phyloP scores from a whole-genome alignment of 2,797 vertebrate species.

The Danio choprae region DNA sequence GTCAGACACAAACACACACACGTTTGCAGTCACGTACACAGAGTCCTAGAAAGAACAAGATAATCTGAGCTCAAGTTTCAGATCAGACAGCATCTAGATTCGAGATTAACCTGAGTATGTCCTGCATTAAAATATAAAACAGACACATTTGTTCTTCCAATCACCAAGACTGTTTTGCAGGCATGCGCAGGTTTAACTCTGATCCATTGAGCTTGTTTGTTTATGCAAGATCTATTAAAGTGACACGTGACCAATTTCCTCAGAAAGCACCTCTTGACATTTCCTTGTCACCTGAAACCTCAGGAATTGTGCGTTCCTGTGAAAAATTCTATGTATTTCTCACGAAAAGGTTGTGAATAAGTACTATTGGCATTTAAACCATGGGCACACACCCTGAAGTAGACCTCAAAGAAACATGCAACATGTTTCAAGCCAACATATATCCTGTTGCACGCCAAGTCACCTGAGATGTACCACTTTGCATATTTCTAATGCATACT shows the following conservation, averaged over 20 bases:
- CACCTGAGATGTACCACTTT: not conserved
- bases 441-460: not conserved
- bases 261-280: not conserved
- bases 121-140: not conserved
- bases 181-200: not conserved
- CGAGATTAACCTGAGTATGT: not conserved
- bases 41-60: constrained; percentile 22
- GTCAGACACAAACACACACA: constrained; percentile 68
- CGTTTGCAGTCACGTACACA: not conserved
- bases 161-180: not conserved
- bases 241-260: not conserved
- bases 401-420: not conserved
- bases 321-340: constrained; percentile 22
- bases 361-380: not conserved
- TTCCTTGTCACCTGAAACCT: not conserved
- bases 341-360: constrained; percentile 2
- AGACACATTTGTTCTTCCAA: not conserved
- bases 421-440: no score
- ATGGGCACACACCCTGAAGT: not conserved
- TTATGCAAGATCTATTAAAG: constrained; percentile 5
- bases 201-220: not conserved
- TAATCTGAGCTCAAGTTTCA: not conserved
- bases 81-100: constrained; percentile 1
- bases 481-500: not conserved
- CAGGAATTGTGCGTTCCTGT: not conserved